Conservation (phyloP, 2,888 invertebrate genomes). For the Bursaphelenchus okinawaensis region DNA sequence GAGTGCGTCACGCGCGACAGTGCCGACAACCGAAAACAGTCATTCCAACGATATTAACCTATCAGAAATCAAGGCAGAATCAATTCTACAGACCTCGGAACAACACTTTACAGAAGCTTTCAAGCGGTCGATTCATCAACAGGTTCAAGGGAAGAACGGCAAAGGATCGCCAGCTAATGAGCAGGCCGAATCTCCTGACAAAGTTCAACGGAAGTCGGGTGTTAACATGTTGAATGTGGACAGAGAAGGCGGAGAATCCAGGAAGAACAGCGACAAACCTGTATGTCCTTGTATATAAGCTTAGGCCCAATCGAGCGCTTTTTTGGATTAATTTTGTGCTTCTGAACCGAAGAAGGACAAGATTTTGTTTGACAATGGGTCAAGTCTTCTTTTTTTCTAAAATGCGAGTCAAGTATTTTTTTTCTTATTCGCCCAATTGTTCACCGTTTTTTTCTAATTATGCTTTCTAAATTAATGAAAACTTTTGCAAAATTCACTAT, state of each 20-base stretch:
- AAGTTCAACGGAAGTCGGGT: slow-evolving; percentile 20
- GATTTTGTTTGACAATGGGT: no score
- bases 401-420: no score
- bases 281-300: no score
- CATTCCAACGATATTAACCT: neutral
- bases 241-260: slow-evolving; percentile 2
- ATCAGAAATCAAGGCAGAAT: neutral
- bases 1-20: slow-evolving; percentile 5
- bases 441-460: neutral
- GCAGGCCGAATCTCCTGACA: neutral
- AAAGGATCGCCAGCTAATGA: neutral
- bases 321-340: no score
- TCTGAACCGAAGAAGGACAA: no score
- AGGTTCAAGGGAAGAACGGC: neutral
- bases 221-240: slow-evolving; percentile 24
- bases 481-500: no score
- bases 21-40: neutral
- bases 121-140: neutral
- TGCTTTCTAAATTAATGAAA: no score
- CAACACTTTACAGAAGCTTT: neutral
- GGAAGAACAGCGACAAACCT: neutral
- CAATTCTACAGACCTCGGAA: neutral
- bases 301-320: no score
- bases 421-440: no score
- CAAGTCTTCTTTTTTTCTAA: no score